Conservation (phyloP, 2,888 invertebrate genomes). For the Eulithis testata region DNA sequence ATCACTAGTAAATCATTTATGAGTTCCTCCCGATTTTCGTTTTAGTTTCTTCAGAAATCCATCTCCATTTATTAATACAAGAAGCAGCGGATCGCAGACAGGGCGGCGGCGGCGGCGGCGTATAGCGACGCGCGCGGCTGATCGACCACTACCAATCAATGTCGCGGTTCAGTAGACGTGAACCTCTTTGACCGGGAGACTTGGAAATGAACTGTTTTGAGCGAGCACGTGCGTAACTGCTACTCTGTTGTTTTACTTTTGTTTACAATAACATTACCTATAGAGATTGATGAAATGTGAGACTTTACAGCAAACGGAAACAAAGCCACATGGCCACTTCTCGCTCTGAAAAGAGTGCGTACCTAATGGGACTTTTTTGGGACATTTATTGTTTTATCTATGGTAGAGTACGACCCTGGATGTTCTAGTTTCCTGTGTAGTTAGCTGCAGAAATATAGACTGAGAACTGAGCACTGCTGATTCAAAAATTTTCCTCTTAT, state of each 20-base stretch:
- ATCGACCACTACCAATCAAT: constrained; percentile 16
- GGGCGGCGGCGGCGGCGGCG: constrained; percentile 7
- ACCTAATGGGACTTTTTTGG: too few relatives aligned
- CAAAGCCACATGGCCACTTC: too few relatives aligned
- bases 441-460: neutral
- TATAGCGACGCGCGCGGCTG: neutral
- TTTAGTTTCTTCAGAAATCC: too few relatives aligned
- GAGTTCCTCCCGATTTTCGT: too few relatives aligned
- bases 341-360: too few relatives aligned
- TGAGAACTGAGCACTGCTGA: neutral
- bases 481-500: constrained; percentile 11
- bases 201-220: constrained; percentile 5
- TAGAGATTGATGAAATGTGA: too few relatives aligned
- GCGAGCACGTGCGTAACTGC: constrained; percentile 17
- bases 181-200: constrained; percentile 17
- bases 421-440: constrained; percentile 1
- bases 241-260: neutral
- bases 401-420: constrained; percentile 9
- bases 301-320: too few relatives aligned
- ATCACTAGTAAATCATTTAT: too few relatives aligned
- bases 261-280: too few relatives aligned
- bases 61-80: neutral
- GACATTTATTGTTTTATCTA: neutral
- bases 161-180: constrained; percentile 19
- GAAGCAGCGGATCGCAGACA: constrained; percentile 16